Evolutionary conservation across 2,797 vertebrate species (phyloP), one percentile per base, ranked within the genome.

Genomic region (Aselliscus stoliczkanus): DNA sequence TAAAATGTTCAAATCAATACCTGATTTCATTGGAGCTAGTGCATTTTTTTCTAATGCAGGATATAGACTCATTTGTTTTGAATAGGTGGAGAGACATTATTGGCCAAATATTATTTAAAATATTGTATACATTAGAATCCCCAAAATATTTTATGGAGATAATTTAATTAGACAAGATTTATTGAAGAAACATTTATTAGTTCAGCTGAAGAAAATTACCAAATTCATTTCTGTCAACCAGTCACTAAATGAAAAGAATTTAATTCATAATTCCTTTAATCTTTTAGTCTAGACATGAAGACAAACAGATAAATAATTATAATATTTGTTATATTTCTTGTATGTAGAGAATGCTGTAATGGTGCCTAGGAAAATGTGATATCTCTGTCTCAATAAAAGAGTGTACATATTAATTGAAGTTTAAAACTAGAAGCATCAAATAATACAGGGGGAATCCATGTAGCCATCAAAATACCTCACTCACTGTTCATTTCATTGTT

Each of bases 1-100:
- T 17, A 94, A 95, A 95, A 82, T 93, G 56, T 87, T 96, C n/a
- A 88, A 81, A 83, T 87, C 79, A 81, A 83, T 95, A 89, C 7
- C 18, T 67, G 29, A 50, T 83, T 93, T 93, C 25, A 93, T 8
- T 85, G 44, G 21, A 86, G 34, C 73, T 37, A 73, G 21, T 85
- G 18, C 2, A 50, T 20, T 52, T 21, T 67, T 70, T 88, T 69
- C 37, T 86, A 92, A 39, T 39, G 21, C 9, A 85, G 5, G 14
- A 27, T 13, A 65, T 86, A 80, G 7, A 70, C 39, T 47, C 12
- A 88, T n/a, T 88, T 77, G n/a, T 86, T 92, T 65, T n/a, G 4
- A 44, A 58, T n/a, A 83, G 31, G 3, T 64, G 31, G 21, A 58
- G 58, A 65, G 91, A 21, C 1, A 83, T 21, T 44, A 95, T 77